Conservation (phyloP, 2,888 invertebrate genomes). For the Campaea margaritaria region DNA sequence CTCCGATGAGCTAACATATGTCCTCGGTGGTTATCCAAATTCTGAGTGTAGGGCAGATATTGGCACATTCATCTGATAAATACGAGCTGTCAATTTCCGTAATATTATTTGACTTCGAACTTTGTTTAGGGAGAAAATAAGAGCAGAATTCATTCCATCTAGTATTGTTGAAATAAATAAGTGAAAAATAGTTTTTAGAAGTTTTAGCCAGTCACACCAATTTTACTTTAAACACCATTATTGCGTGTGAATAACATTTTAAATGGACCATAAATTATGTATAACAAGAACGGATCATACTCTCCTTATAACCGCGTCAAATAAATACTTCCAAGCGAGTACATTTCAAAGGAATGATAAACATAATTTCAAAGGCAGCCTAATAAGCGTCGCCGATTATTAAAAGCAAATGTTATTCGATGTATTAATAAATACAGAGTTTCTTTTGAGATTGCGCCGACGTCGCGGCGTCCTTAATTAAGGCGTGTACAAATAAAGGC, state of each 20-base stretch:
- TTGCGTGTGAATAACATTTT: too few relatives aligned
- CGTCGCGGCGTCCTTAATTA: slow-evolving; percentile 78
- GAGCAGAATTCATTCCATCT: slow-evolving; percentile 13
- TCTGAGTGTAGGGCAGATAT: slow-evolving; percentile 11
- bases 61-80: slow-evolving; percentile 73
- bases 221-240: too few relatives aligned
- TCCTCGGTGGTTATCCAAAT: slow-evolving; percentile 1
- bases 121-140: slow-evolving; percentile 73
- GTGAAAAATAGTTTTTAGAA: too few relatives aligned
- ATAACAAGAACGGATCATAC: too few relatives aligned
- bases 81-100: slow-evolving; percentile 79
- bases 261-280: too few relatives aligned
- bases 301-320: slow-evolving; percentile 13
- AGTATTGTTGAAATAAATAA: too few relatives aligned
- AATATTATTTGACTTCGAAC: slow-evolving; percentile 68
- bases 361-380: slow-evolving; percentile 43
- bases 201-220: too few relatives aligned
- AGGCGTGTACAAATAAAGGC: slow-evolving; percentile 72
- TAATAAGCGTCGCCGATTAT: slow-evolving; percentile 71
- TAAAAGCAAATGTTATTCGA: slow-evolving; percentile 78
- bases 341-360: slow-evolving; percentile 47
- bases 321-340: slow-evolving; percentile 22
- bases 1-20: neutral
- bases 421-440: slow-evolving; percentile 80
- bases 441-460: slow-evolving; percentile 74